Evolutionary conservation across 2,888 invertebrate species (phyloP), one percentile per base, ranked within the genome.

Genomic region (Neoaliturus tenellus): DNA sequence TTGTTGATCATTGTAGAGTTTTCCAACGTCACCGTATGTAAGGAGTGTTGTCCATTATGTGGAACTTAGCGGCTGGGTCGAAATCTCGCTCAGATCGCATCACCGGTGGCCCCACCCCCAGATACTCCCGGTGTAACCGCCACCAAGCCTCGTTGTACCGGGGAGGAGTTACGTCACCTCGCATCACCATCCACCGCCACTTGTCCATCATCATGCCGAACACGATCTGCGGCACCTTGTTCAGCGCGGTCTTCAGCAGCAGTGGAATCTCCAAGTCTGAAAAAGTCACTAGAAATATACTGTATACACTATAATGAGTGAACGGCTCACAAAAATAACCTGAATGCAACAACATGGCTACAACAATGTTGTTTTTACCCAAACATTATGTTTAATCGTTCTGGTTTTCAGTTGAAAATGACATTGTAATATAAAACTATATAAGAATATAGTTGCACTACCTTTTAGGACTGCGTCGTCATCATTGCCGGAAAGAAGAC

Each of bases 21-120:
- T 35, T 35, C 10, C 25, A 20, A 31, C 5, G 83, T 87, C 90
- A 95, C 95, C 95, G 92, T 71, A 94, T 93, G 88, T 94, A 95
- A 0, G 95, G 95, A 0, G 94, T 94, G 89, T 95, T 94, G 89
- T 94, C 94, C 0, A 94, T 92, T 0, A 96, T 91, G 89, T 96
- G 95, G 89, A 93, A 96, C 88, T 95, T 95, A 0, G 94, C 93
- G 0, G 93, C 95, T 0, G 93, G 91, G 90, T 96, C 96, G 88
- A 96, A 95, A 89, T 93, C 92, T 0, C 91, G 89, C 78, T 93
- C 92, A 0, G 91, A 90, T 84, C 94, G 91, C 10, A 89, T 86
- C 44, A 88, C 88, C 0, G 93, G 92, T 0, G 94, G 92, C 5
- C 90, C 75, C 0, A 87, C 75, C 0, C 95, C 95, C 89, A 95